Evolutionary conservation across 1,140 invertebrate species (phyloP), one percentile per base, ranked within the genome.

Genomic region (Drosophila varians): DNA sequence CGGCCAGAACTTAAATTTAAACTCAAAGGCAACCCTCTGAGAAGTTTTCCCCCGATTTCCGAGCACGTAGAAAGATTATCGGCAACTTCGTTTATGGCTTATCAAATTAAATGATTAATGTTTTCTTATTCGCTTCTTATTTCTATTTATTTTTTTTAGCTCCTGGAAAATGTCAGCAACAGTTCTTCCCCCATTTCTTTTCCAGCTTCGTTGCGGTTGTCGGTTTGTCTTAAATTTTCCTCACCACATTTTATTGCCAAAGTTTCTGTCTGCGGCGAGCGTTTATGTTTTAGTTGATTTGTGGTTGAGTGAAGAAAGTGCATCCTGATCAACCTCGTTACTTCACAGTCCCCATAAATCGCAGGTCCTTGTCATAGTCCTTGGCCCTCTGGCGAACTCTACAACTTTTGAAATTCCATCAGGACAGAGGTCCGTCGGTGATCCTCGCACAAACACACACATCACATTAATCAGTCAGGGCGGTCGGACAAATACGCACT

Each of bases 21-120:
- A 45, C 14, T 16, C 14, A 25, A 42, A 49, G 43, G 48, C 16
- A 18, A 34, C 21, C n/a, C 9, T 16, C 25, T 23, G 18, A 12
- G 25, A 25, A 26, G 31, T n/a, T 6, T 12, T 42, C 25, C 26
- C 46, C 19, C 21, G n/a, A n/a, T 65, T 28, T 34, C 34, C 12
- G 25, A 5, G 47, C 62, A 87, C 68, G 72, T 86, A 65, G 55
- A 68, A 66, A 77, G 76, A 82, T 87, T 87, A 87, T 87, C 69
- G 73, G 49, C 62, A 53, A 80, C 65, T 87, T 77, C 77, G 54
- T 74, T 80, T 74, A 77, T 87, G 76, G 82, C 82, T 86, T 87
- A 86, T 86, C 82, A 86, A 87, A 86, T 86, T 87, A 86, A 86
- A 86, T 86, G 82, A 80, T 86, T 86, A 86, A 87, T 86, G 76